Evolutionary conservation across 1,140 invertebrate genomes (phyloP).

Genomic region (Calosoma granatense): DNA sequence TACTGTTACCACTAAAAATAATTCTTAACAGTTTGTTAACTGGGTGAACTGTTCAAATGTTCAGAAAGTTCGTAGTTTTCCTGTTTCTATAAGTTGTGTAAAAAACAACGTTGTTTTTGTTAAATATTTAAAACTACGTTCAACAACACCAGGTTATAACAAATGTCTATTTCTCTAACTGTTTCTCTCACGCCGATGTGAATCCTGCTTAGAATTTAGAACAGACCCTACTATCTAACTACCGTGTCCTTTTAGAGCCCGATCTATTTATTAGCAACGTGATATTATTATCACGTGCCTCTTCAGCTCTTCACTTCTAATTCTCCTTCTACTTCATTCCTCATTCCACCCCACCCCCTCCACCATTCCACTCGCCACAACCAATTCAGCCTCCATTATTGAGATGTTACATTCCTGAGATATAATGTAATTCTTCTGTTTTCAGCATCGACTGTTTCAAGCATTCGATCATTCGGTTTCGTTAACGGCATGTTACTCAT

Average conservation of each 20-base stretch:
- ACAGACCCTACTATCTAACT: too few relatives aligned
- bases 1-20: background rate
- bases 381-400: background rate
- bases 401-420: constrained; percentile 5
- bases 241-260: too few relatives aligned
- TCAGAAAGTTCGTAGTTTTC: too few relatives aligned
- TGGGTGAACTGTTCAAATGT: too few relatives aligned
- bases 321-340: background rate
- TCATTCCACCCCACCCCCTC: too few relatives aligned
- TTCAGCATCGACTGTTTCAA: background rate
- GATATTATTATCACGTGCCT: too few relatives aligned
- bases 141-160: background rate
- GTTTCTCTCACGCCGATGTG: background rate
- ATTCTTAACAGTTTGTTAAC: too few relatives aligned
- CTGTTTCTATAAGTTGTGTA: background rate
- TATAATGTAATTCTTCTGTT: background rate
- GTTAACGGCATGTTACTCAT: background rate
- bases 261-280: too few relatives aligned
- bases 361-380: too few relatives aligned
- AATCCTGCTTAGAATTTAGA: background rate
- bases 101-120: background rate
- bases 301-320: too few relatives aligned
- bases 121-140: background rate
- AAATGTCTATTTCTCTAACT: constrained; percentile 1
- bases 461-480: background rate